These are phyloP conservation scores for Camponotus fellah DNA, from an alignment of 2,888 invertebrate genomes.

Conservation along the genomic window DNA sequence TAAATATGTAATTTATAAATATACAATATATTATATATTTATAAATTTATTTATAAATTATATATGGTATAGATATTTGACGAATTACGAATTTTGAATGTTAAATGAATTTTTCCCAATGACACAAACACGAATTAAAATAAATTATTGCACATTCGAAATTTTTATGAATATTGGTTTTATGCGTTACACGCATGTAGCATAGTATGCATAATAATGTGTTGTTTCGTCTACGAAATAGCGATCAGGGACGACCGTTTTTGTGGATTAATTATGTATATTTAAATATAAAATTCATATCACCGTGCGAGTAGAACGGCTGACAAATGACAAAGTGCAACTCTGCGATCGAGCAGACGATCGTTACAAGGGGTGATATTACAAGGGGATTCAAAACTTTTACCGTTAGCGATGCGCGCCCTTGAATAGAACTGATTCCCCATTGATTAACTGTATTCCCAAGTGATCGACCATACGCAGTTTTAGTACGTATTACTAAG, in stretches of 20 bases:
- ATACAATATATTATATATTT: too few species aligned
- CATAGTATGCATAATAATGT: neutral
- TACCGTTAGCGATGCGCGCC: slow-evolving; percentile 68
- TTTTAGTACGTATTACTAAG: slow-evolving; percentile 66
- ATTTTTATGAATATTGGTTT: neutral
- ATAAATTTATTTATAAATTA: too few species aligned
- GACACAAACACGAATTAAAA: neutral
- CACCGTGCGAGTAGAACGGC: neutral
- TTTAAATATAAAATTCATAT: slow-evolving; percentile 27
- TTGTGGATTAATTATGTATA: slow-evolving; percentile 37
- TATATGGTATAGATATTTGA: neutral
- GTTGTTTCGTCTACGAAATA: slow-evolving; percentile 30
- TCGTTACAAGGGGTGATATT: slow-evolving; percentile 7
- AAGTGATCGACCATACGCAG: slow-evolving; percentile 69
- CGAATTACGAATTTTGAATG: neutral
- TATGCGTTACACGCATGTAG: neutral
- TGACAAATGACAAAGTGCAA: neutral
- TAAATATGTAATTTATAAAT: too few species aligned
- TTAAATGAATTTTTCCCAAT: neutral
- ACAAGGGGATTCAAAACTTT: slow-evolving; percentile 65
- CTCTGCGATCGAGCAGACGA: slow-evolving; percentile 32
- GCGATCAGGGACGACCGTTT: neutral
- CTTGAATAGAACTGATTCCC: slow-evolving; percentile 66
- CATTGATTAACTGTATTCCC: slow-evolving; percentile 63
- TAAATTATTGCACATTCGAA: neutral